These are phyloP conservation scores for Pungitius pungitius DNA, from an alignment of 2,113 vertebrate species.

Conservation along the genomic window DNA sequence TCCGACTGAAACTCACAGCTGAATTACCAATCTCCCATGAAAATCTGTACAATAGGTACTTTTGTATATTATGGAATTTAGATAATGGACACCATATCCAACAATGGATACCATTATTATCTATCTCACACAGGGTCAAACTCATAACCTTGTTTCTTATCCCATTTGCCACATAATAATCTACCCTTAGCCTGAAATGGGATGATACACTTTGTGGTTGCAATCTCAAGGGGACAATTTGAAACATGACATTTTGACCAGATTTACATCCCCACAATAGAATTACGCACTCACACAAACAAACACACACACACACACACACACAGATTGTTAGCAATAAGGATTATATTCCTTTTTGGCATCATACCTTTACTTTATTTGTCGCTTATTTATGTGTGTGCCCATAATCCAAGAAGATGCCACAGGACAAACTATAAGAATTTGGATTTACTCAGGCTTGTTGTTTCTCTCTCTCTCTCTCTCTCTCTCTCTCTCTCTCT, in stretches of 20 bases:
- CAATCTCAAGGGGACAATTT: background rate
- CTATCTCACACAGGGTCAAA: background rate
- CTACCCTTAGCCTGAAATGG: background rate
- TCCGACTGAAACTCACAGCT: background rate
- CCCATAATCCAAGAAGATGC: constrained; percentile 3
- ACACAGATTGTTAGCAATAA: background rate
- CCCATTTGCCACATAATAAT: background rate
- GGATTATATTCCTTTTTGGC: constrained; percentile 21
- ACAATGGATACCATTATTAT: background rate
- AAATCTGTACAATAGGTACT: background rate
- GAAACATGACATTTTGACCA: background rate
- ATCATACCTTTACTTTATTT: background rate
- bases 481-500: background rate
- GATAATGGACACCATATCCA: background rate
- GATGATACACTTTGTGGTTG: background rate
- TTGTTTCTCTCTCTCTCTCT: background rate
- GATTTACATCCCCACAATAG: background rate
- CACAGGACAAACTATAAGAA: background rate
- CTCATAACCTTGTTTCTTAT: background rate
- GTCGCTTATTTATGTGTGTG: background rate
- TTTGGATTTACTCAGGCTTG: constrained; percentile 12
- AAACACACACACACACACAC: background rate
- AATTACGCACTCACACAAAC: background rate
- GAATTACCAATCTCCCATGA: background rate
- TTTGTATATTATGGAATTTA: background rate